Evolutionary conservation across 2,113 vertebrate genomes (phyloP), one percentile per base, ranked within the genome.

Genomic region (Erinaceus europaeus): DNA sequence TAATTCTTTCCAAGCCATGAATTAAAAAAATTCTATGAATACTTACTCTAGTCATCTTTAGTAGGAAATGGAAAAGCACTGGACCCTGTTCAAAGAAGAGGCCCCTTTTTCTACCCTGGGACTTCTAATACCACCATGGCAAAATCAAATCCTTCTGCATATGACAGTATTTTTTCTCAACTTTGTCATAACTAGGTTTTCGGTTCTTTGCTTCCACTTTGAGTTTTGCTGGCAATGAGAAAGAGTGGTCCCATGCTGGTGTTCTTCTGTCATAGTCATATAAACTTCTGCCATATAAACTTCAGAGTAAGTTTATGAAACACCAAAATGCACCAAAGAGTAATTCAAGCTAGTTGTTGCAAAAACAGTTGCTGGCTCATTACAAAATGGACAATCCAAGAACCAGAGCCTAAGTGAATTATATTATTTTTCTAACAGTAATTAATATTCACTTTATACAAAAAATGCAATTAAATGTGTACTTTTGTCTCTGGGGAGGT

Each of bases 301-400:
- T 87, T 32, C 52, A 84, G 12, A 72, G 57, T 65, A 44, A 27
- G 13, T 86, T 81, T 76, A 80, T 5, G 72, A 71, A 85, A 72
- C 65, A 62, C 48, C 32, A 89, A 89, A 79, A 82, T 72, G 62
- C 74, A 69, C 62, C 64, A 92, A 40, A 85, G 90, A 82, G 76
- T 53, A 74, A 79, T n/a, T 42, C 15, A 62, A 85, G 59, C 55
- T 77, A 89, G 65, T 71, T 44, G 69, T 6, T 61, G 23, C 42
- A 71, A 85, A 71, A 14, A 57, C 7, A 40, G 68, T 68, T 64
- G 57, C 50, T 17, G 55, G 59, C 64, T 84, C 42, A 75, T 84
- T 85, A 27, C 27, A 85, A 91, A 87, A 82, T 42, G 17, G 4
- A 68, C 36, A 91, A 82, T 9, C 18, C 36, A 80, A 64, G 52